Evolutionary conservation across 2,797 vertebrate genomes (phyloP).

Genomic region (Dermochelys coriacea): DNA sequence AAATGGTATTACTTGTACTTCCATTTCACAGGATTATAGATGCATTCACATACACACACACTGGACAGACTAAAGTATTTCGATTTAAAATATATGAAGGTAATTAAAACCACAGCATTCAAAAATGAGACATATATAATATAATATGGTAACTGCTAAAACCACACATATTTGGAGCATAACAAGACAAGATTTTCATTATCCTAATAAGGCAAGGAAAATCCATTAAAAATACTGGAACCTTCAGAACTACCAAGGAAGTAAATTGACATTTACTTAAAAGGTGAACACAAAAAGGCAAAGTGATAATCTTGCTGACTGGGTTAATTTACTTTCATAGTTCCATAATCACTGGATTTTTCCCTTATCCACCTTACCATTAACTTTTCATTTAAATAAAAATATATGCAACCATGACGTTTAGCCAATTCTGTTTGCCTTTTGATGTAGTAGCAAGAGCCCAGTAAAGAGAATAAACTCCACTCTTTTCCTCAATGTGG

Average conservation of each 20-base stretch:
- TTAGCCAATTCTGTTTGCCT: background rate
- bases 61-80: background rate
- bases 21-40: background rate
- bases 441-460: background rate
- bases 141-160: background rate
- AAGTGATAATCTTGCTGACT: background rate
- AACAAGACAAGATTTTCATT: background rate
- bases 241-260: background rate
- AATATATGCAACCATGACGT: background rate
- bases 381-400: background rate
- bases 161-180: background rate
- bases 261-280: background rate
- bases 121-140: background rate
- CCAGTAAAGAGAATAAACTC: background rate
- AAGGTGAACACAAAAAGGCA: background rate
- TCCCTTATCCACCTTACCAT: background rate
- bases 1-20: background rate
- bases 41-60: background rate
- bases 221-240: background rate
- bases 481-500: background rate
- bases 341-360: background rate
- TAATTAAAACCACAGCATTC: background rate
- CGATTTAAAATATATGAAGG: background rate
- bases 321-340: background rate
- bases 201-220: background rate